Conservation (phyloP, 2,113 vertebrate species). For the Myotis davidii region DNA sequence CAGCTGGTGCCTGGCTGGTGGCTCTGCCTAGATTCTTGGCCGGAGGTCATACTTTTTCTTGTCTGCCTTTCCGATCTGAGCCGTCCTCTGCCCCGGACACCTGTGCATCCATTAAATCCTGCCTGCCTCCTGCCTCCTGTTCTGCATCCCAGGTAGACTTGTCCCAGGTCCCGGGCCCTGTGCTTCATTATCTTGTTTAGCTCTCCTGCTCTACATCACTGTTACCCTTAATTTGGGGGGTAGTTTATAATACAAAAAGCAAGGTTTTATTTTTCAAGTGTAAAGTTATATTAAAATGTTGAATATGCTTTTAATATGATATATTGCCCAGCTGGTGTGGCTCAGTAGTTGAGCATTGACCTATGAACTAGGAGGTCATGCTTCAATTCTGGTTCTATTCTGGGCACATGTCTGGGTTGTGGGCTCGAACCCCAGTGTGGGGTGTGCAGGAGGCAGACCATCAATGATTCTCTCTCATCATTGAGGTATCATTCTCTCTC, state of each 20-base stretch:
- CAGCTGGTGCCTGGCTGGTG: not conserved
- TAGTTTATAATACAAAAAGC: not conserved
- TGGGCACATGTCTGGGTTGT: too few relatives aligned
- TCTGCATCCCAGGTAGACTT: not conserved
- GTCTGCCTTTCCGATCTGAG: not conserved
- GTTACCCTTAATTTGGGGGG: not conserved
- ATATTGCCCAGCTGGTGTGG: too few relatives aligned
- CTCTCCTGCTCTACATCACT: not conserved
- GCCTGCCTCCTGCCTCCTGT: not conserved
- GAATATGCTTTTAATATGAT: not conserved
- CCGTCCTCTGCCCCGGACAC: not conserved
- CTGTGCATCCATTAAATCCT: not conserved
- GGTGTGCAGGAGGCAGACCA: too few relatives aligned
- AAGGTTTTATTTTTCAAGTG: not conserved
- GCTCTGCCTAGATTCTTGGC: not conserved
- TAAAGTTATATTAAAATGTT: constrained; percentile 31
- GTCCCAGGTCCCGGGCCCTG: rapidly evolving
- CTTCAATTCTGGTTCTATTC: too few relatives aligned
- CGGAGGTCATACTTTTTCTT: not conserved
- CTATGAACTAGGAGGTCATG: too few relatives aligned
- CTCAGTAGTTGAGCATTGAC: too few relatives aligned
- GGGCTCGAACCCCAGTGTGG: too few relatives aligned
- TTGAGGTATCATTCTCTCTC: too few relatives aligned
- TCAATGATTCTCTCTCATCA: too few relatives aligned
- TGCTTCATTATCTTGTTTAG: not conserved